These are phyloP conservation scores for Drosophila recens DNA, from an alignment of 2,888 invertebrate species.

Conservation along the genomic window DNA sequence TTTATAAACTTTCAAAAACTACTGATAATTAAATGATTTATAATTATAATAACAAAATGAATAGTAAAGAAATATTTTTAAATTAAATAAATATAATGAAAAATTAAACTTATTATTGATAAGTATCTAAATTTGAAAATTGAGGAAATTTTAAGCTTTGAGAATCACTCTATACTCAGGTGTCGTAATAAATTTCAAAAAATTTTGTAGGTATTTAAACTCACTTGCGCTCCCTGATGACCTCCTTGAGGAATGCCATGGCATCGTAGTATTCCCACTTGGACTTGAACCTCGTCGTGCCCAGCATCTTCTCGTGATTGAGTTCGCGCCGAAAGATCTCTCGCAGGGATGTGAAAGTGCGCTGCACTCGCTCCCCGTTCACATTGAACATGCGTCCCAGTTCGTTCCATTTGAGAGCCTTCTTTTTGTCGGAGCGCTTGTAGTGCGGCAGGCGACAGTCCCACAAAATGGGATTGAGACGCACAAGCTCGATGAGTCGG, in stretches of 20 bases:
- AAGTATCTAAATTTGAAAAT: too few relatives aligned
- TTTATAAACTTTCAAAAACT: too few relatives aligned
- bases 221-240: conserved; percentile 84
- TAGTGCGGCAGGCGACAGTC: conserved; percentile 84
- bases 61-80: too few relatives aligned
- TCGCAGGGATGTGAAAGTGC: conserved; percentile 83
- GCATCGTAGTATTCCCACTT: conserved; percentile 84
- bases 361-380: conserved; percentile 83
- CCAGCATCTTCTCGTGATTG: conserved; percentile 83
- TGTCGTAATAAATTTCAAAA: too few relatives aligned
- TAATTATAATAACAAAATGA: too few relatives aligned
- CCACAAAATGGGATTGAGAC: conserved; percentile 83
- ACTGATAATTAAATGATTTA: too few relatives aligned
- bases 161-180: too few relatives aligned
- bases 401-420: conserved; percentile 84
- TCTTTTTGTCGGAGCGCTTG: conserved; percentile 84
- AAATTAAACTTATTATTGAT: too few relatives aligned
- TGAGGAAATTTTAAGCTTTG: too few relatives aligned
- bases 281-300: conserved; percentile 80
- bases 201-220: conserved; percentile 28
- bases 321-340: conserved; percentile 83
- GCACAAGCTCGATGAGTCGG: conserved; percentile 84
- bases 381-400: conserved; percentile 83
- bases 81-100: too few relatives aligned
- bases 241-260: conserved; percentile 84